Base-by-base conservation (phyloP, 2,888 invertebrate species). In the Gortyna flavago region DNA sequence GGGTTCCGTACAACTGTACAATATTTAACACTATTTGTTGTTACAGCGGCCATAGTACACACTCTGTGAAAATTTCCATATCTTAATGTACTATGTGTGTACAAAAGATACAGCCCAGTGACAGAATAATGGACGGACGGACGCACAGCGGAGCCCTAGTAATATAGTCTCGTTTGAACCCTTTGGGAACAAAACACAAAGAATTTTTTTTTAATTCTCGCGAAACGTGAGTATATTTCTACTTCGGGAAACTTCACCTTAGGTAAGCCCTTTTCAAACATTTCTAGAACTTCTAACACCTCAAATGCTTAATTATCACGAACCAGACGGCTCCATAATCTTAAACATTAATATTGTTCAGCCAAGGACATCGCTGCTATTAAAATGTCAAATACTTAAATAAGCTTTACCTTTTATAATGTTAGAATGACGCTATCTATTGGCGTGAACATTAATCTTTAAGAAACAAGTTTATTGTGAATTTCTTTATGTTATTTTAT, bases 281-380 rank as follows among this genome's bases (percentile, higher is more conserved):
- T 32, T 67, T 44, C 32, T 21, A 67, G 21, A 48, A 32, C 7
- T 13, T 13, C 0, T 32, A 35, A 51, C 3, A 32, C 13, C 0
- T 35, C 13, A 29, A 77, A 65, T 44, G 64, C 11, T 25, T 25
- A 35, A 18, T 48, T 18, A 18, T 25, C 77, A 76, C 54, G 65
- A 76, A 64, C 77, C 44, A 75, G 44, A 65, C 65, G 76, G 25
- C 21, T 21, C n/a, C 8, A 0, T 18, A 54, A 44, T 44, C 3
- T 44, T 32, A 32, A 7, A 54, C 38, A 41, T 32, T 32, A n/a
- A 41, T 72, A 32, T 51, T 54, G 35, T 65, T 44, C n/a, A 32
- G 44, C 16, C 76, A 77, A 65, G 54, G 76, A 13, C 35, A 29
- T 7, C 25, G 18, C 11, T 38, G 16, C 25, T 51, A 75, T 62